phyloP scores from a whole-genome alignment of 1,140 invertebrate genomes.

The Sycophila sp. region DNA sequence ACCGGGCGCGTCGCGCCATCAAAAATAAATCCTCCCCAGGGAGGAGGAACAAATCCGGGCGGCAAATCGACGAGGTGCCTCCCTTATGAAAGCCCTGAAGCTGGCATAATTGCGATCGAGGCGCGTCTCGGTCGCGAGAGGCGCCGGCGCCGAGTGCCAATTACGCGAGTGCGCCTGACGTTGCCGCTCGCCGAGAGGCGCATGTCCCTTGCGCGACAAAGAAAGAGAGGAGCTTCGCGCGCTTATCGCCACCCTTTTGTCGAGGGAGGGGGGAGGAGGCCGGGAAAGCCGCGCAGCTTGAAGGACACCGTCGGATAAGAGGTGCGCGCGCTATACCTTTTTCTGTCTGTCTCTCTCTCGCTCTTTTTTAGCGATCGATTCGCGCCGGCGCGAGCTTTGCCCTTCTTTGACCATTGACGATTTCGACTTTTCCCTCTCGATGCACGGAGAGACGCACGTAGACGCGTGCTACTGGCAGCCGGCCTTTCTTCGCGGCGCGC shows the following conservation, averaged over 20 bases:
- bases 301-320: not conserved
- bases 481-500: not conserved
- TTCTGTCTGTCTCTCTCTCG: not conserved
- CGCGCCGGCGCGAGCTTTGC: slow-evolving; percentile 7
- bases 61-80: too few relatives aligned
- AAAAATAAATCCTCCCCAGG: too few relatives aligned
- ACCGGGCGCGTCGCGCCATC: too few relatives aligned
- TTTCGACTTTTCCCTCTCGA: too few relatives aligned
- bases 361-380: slow-evolving; percentile 55
- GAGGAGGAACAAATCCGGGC: too few relatives aligned
- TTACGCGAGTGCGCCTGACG: slow-evolving; percentile 46
- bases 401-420: slow-evolving; percentile 6
- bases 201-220: not conserved
- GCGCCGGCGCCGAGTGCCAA: slow-evolving; percentile 41
- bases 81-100: not conserved
- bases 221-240: too few relatives aligned
- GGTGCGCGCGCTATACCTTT: not conserved
- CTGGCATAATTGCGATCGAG: slow-evolving; percentile 46
- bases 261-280: not conserved
- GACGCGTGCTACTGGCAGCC: too few relatives aligned
- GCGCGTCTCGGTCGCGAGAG: slow-evolving; percentile 16
- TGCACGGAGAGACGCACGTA: too few relatives aligned
- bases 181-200: not conserved
- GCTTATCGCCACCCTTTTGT: slow-evolving; percentile 22
- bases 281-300: not conserved